Evolutionary conservation across 1,140 invertebrate species (phyloP), one percentile per base, ranked within the genome.

Genomic region (Drosophila nikananu): DNA sequence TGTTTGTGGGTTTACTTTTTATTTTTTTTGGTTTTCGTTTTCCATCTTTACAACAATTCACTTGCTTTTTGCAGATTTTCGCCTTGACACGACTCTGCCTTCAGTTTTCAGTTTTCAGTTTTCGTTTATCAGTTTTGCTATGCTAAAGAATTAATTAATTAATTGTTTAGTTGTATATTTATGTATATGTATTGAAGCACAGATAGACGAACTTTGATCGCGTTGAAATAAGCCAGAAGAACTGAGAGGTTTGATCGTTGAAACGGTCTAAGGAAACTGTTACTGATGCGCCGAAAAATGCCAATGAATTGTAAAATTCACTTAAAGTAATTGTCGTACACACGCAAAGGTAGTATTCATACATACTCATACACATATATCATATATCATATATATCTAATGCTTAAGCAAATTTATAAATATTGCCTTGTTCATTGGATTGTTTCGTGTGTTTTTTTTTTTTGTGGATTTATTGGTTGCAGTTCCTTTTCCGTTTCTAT

Each of bases 391-490:
- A 58, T 70, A 49, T 59, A 60, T 73, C 54, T 61, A 72, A 72
- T 51, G 74, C 64, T 58, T 62, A 72, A 70, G 54, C 52, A 60
- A 60, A 65, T 54, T 35, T 64, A 62, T 75, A 49, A 75, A 61
- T 64, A 80, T 81, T 81, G 77, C 78, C 77, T 54, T 72, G 23
- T 71, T 39, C 51, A 62, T 71, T 60, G 60, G 79, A 81, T 81
- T 81, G 70, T 81, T 81, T 70, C 42, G 64, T 57, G 57, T 72
- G 13, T 51, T 37, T 42, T 19, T 72, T 72, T 9, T 51, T 37
- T 42, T 19, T 72, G 32, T 41, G 66, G 25, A 30, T 65, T 37
- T 37, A 37, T 37, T 44, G n/a, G 23, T 19, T 32, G 48, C 23
- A 49, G 17, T n/a, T 49, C 15, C 25, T 25, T 21, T 21, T 61